Evolutionary conservation across 2,113 vertebrate genomes (phyloP), one percentile per base, ranked within the genome.

Genomic region (Rallus limicola): DNA sequence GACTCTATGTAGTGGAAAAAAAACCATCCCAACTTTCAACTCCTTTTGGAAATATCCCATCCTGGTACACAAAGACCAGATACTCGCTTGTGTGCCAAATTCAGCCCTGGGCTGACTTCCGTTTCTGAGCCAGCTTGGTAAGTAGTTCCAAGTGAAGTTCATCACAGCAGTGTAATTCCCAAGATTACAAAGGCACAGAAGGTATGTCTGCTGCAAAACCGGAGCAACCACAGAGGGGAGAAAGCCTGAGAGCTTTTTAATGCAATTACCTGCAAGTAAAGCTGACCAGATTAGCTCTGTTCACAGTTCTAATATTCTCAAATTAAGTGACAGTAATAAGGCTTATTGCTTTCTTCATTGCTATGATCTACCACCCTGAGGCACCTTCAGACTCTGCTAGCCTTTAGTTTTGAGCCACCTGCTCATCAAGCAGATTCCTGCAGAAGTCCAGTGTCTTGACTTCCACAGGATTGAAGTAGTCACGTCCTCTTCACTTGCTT

Each of bases 21-120:
- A 28, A 10, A 6, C 20, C 48, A 20, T 3, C 10, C 25, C 7
- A 68, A 12, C 28, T 74, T 87, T 53, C 38, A 89, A 6, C 13
- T 70, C 13, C 52, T 83, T 63, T 42, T 82, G 78, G 74, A 88
- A 88, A 63, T 1, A 85, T 12, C 33, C 33, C 52, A 13, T 81
- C 68, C 56, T 63, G 29, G 36, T 50, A 9, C 59, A 94, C 28
- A 65, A 58, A 62, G 26, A 44, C 56, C 36, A 53, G 23, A 13
- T 5, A n/a, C 19, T 67, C 4, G 0, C 5, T 68, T 1, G 2
- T 8, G 25, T 59, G 46, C 6, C 60, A 81, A 36, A 40, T 48
- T 90, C 68, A 94, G 80, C 25, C n/a, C 42, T 29, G 31, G 40
- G 29, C 48, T 9, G 8, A 52, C 36, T 59, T 59, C 46, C 28